These are phyloP conservation scores for Andrena bucephala DNA, from an alignment of 2,888 invertebrate genomes.

Conservation along the genomic window DNA sequence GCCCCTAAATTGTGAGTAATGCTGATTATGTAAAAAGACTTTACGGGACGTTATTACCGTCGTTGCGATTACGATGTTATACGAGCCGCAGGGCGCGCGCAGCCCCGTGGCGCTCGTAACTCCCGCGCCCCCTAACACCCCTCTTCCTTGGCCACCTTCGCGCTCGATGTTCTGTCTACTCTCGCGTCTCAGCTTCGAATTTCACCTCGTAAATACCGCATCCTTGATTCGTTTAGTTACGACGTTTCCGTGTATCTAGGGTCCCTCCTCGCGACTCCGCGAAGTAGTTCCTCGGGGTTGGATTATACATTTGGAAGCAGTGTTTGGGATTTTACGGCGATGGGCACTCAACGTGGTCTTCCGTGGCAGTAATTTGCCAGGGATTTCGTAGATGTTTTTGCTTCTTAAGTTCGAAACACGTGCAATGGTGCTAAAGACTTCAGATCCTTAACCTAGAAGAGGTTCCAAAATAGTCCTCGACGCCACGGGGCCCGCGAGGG, in stretches of 20 bases:
- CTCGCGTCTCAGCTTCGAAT: background rate
- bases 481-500: too few species aligned
- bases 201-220: background rate
- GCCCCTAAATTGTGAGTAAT: slow-evolving; percentile 78
- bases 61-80: slow-evolving; percentile 81
- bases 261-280: too few species aligned
- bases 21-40: slow-evolving; percentile 81
- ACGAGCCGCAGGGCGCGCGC: slow-evolving; percentile 72
- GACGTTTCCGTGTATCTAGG: background rate
- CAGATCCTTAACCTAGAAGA: too few species aligned
- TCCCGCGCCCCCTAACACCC: slow-evolving; percentile 19
- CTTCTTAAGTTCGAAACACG: too few species aligned
- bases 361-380: too few species aligned
- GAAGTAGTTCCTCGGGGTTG: too few species aligned
- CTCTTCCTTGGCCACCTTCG: slow-evolving; percentile 14
- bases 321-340: too few species aligned
- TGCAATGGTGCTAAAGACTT: too few species aligned
- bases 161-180: background rate
- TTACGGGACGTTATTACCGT: slow-evolving; percentile 79
- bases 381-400: too few species aligned
- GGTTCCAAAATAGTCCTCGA: too few species aligned
- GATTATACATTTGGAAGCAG: too few species aligned
- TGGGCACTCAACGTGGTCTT: too few species aligned
- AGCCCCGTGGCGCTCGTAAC: slow-evolving; percentile 75
- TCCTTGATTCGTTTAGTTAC: slow-evolving; percentile 8